These are phyloP conservation scores for Scaptomyza caliginosa DNA, from an alignment of 2,888 invertebrate species.

Conservation along the genomic window DNA sequence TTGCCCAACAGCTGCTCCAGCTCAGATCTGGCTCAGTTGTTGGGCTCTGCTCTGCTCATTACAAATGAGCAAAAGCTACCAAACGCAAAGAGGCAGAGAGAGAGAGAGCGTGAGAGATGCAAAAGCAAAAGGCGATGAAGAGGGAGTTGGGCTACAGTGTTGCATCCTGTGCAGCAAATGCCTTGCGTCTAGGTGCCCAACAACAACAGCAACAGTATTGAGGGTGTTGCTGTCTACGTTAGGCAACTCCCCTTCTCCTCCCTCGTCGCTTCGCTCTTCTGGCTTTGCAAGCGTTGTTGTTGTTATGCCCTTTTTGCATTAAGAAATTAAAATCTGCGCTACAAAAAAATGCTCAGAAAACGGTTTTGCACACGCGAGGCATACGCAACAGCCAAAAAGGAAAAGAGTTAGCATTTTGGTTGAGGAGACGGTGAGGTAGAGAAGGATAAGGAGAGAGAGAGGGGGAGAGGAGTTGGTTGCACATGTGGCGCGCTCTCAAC, in stretches of 20 bases:
- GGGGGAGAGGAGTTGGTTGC: conserved; percentile 17
- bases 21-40: conserved; percentile 17
- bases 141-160: conserved; percentile 16
- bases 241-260: not conserved
- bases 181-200: conserved; percentile 21
- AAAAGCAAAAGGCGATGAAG: conserved; percentile 28
- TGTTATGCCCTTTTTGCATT: conserved; percentile 73
- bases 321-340: conserved; percentile 75
- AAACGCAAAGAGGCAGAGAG: not conserved
- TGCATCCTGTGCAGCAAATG: conserved; percentile 7
- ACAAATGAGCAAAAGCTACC: conserved; percentile 41
- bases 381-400: conserved; percentile 13
- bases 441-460: not conserved
- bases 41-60: conserved; percentile 34
- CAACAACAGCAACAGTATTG: conserved; percentile 3
- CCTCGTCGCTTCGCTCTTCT: not conserved
- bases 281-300: conserved; percentile 2
- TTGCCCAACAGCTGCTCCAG: conserved; percentile 21
- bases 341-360: conserved; percentile 60
- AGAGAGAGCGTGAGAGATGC: not conserved
- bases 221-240: not conserved
- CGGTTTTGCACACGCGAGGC: conserved; percentile 24
- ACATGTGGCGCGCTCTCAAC: conserved; percentile 66
- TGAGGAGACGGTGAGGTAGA: not conserved
- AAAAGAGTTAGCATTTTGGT: not conserved